phyloP scores from a whole-genome alignment of 1,140 invertebrate species.

The Maniola jurtina region DNA sequence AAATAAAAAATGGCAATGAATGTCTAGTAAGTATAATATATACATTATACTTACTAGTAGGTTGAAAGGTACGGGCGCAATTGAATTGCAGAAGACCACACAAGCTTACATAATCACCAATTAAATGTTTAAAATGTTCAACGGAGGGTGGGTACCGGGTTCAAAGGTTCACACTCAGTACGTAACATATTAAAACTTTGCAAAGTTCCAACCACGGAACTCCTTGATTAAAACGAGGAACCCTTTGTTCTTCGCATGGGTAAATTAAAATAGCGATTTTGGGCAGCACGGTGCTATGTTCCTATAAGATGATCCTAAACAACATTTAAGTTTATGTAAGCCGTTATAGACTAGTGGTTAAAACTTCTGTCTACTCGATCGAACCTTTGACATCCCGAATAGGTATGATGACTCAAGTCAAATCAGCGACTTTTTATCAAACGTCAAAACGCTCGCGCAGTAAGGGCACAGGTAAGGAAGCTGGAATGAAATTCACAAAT shows the following conservation, averaged over 20 bases:
- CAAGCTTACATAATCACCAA: constrained; percentile 25
- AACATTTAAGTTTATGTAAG: neutral
- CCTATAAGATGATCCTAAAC: neutral
- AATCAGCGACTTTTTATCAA: too few relatives aligned
- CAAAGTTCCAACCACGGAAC: constrained; percentile 44
- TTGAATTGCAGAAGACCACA: constrained; percentile 11
- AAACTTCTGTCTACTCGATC: too few relatives aligned
- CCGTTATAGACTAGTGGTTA: too few relatives aligned
- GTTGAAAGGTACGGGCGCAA: neutral
- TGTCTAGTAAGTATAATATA: too few relatives aligned
- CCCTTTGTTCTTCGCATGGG: constrained; percentile 48
- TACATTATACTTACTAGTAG: too few relatives aligned
- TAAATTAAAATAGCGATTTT: constrained; percentile 40
- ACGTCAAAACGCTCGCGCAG: too few relatives aligned
- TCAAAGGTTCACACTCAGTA: constrained; percentile 47
- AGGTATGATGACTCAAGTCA: too few relatives aligned
- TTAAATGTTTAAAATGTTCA: constrained; percentile 33
- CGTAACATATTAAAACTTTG: constrained; percentile 47
- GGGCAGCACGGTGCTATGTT: neutral
- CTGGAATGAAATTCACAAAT: too few relatives aligned
- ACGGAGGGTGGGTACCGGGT: constrained; percentile 32
- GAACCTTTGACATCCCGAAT: too few relatives aligned
- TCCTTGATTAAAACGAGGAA: constrained; percentile 52
- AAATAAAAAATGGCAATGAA: too few relatives aligned
- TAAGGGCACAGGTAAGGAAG: too few relatives aligned